Evolutionary conservation across 2,888 invertebrate genomes (phyloP), one percentile per base, ranked within the genome.

Genomic region (Ditula angustiorana): DNA sequence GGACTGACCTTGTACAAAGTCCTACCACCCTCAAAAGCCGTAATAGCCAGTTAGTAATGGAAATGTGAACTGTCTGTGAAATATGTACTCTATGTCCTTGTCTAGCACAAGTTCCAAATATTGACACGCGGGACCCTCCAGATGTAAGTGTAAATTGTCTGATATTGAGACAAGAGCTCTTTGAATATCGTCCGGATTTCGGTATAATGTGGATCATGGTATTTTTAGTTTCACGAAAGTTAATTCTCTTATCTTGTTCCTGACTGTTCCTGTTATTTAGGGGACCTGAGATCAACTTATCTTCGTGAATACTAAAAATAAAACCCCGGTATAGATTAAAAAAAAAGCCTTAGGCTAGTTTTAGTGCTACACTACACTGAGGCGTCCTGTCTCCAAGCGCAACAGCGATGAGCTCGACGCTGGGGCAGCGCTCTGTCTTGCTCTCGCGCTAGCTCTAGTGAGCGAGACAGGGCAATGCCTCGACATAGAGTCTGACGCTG

Each of bases 81-180:
- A 16, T 19, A 19, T 16, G 1, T 53, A 23, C 10, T 59, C 64
- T 53, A 35, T 59, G 46, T n/a, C 35, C 69, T 67, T 72, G 72
- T 65, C 67, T 61, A 70, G 62, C 7, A 19, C 61, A 70, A 66
- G 69, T 70, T 68, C 68, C 81, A 80, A 83, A 86, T 85, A 85
- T 86, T 86, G 80, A 85, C 86, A 77, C 68, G 67, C 59, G 67
- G 69, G 46, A 61, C 72, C 70, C 78, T 73, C 71, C 74, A 74
- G 73, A 74, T 68, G 72, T 68, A 68, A 65, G 68, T 57, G 66
- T 64, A 63, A 67, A 67, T 67, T 58, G 57, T 57, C 58, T 37
- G 49, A 59, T 67, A 58, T 63, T 50, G 60, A 65, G 55, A 65
- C 65, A 65, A 65, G 58, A 55, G 28, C 65, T 60, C 65, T 60